A percentile compares a stretch with the other conserved stretches of the same genome.
Evolutionary conservation across 2,888 invertebrate genomes (phyloP).

Genomic region (Lithophane ornitopus): DNA sequence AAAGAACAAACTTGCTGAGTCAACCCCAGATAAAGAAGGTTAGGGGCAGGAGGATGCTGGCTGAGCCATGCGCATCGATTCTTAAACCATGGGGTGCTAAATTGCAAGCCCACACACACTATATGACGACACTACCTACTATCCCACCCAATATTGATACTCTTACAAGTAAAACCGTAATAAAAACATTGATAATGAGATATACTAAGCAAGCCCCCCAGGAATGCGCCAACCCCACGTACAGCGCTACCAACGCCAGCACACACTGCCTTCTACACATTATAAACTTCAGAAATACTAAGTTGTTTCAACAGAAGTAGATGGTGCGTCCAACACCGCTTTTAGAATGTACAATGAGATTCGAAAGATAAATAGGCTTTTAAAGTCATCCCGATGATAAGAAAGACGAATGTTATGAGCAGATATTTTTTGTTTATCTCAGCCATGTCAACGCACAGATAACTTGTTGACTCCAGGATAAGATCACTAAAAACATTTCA

Average conservation of each 20-base stretch:
- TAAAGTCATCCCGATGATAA: not conserved
- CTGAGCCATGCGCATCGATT: too few species aligned
- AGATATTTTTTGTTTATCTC: not conserved
- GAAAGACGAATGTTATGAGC: not conserved
- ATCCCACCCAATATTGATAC: too few species aligned
- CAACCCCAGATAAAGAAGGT: too few species aligned
- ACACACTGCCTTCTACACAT: conserved; percentile 80
- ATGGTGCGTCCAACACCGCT: conserved; percentile 36
- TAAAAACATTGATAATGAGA: not conserved
- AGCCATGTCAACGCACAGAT: not conserved
- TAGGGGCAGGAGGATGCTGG: too few species aligned
- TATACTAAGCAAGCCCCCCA: conserved; percentile 35
- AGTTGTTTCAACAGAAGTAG: not conserved
- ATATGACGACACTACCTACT: too few species aligned
- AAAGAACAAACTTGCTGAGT: too few species aligned
- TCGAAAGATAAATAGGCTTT: not conserved
- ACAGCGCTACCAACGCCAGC: not conserved
- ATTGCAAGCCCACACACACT: too few species aligned
- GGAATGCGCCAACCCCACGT: not conserved
- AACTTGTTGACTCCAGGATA: not conserved
- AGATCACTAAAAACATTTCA: not conserved
- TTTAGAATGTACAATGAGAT: not conserved
- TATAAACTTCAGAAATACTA: conserved; percentile 80
- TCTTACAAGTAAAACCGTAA: not conserved
- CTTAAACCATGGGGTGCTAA: too few species aligned